These are phyloP conservation scores for Enteromius viviparus DNA, from an alignment of 2,797 vertebrate genomes.

Conservation along the genomic window DNA sequence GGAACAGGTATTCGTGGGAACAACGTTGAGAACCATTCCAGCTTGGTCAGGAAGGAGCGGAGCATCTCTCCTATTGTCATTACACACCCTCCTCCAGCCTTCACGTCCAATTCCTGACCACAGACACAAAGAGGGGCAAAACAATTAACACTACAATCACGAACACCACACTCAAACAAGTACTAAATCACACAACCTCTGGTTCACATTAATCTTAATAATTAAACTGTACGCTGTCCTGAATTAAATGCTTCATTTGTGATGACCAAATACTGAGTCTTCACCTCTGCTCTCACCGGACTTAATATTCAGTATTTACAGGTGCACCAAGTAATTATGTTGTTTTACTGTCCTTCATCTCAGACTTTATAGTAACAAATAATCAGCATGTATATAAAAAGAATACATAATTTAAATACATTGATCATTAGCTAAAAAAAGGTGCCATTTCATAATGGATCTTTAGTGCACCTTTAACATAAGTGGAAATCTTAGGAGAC, in stretches of 20 bases:
- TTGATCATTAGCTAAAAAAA: not conserved
- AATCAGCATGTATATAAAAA: not conserved
- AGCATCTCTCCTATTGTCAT: conserved; percentile 99
- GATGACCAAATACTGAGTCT: conserved; percentile 82
- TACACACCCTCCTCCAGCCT: conserved; percentile 95
- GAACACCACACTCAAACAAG: not conserved
- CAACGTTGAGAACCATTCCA: conserved; percentile 98
- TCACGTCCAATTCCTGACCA: conserved; percentile 97
- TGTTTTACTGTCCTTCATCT: not conserved
- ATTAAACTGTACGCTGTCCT: conserved; percentile 22
- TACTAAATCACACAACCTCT: not conserved
- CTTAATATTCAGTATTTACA: conserved; percentile 71
- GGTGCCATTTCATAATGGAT: not conserved
- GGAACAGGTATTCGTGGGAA: conserved; percentile 98
- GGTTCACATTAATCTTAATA: not conserved
- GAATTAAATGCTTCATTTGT: conserved; percentile 66
- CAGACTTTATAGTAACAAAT: not conserved
- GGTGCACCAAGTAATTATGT: conserved; percentile 21
- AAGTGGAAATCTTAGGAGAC: not conserved
- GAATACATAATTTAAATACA: not conserved
- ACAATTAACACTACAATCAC: conserved; percentile 36
- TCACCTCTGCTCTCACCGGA: conserved; percentile 84
- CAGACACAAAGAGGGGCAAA: conserved; percentile 37
- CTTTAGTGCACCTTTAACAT: not conserved
- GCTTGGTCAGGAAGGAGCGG: conserved; percentile 96